These are phyloP conservation scores for Brachionus plicatilis DNA, from an alignment of 1,140 invertebrate species.

Conservation along the genomic window DNA sequence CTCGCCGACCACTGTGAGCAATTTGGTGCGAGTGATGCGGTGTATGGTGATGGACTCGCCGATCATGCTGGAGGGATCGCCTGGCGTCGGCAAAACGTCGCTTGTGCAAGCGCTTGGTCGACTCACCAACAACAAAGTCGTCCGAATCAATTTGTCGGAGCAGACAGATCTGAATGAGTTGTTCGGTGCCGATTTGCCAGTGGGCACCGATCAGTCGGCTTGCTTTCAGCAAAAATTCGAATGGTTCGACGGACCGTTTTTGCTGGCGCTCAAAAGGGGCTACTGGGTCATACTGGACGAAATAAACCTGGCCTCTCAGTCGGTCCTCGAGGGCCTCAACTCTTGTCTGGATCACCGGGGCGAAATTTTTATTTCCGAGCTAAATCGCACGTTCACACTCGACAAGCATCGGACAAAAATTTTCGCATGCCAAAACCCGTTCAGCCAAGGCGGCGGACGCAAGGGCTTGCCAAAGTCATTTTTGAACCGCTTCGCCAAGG, in stretches of 20 bases:
- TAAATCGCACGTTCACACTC: slow-evolving; percentile 77
- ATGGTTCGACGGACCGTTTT: slow-evolving; percentile 90
- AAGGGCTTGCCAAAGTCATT: slow-evolving; percentile 93
- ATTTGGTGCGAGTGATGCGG: slow-evolving; percentile 75
- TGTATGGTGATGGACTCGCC: slow-evolving; percentile 76
- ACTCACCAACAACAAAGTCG: slow-evolving; percentile 70
- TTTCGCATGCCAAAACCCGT: slow-evolving; percentile 96
- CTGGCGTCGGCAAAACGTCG: slow-evolving; percentile 95
- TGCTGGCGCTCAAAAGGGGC: slow-evolving; percentile 81
- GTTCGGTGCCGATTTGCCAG: slow-evolving; percentile 94
- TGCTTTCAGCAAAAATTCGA: slow-evolving; percentile 62
- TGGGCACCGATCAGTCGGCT: slow-evolving; percentile 47
- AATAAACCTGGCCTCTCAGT: slow-evolving; percentile 91
- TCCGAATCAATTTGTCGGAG: slow-evolving; percentile 93
- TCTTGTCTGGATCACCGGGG: slow-evolving; percentile 95
- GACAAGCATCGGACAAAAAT: slow-evolving; percentile 66
- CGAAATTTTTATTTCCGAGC: slow-evolving; percentile 89
- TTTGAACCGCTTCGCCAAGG: slow-evolving; percentile 79
- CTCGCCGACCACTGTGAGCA: slow-evolving; percentile 62
- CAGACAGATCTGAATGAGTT: slow-evolving; percentile 96
- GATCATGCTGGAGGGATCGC: slow-evolving; percentile 89
- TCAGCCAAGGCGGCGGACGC: slow-evolving; percentile 87
- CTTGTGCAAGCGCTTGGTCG: slow-evolving; percentile 83
- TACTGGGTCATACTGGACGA: slow-evolving; percentile 98
- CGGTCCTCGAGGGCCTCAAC: slow-evolving; percentile 94